Conservation (phyloP, 2,113 vertebrate species). For the Hyperopisus bebe region DNA sequence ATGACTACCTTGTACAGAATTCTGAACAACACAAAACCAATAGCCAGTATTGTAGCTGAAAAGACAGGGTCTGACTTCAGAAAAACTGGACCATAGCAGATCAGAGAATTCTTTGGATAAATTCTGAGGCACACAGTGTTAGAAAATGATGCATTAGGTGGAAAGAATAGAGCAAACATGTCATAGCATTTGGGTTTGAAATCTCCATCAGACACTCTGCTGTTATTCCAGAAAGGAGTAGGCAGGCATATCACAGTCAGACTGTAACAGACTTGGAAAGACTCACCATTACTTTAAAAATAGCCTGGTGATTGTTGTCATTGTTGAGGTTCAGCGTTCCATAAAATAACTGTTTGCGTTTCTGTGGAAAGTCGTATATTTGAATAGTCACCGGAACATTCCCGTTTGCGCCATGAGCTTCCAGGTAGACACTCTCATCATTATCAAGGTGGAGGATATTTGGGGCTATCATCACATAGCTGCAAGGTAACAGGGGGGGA, state of each 20-base stretch:
- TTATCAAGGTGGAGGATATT: not conserved
- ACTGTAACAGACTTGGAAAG: not conserved
- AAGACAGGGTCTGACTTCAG: not conserved
- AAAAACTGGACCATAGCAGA: not conserved
- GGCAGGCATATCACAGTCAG: not conserved
- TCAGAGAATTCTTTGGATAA: not conserved
- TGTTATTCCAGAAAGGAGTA: not conserved
- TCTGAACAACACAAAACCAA: not conserved
- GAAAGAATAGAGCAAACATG: not conserved
- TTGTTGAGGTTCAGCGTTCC: not conserved
- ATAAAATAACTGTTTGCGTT: not conserved
- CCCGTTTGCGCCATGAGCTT: not conserved
- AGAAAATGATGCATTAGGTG: not conserved
- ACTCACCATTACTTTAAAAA: conserved; percentile 7
- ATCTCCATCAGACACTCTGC: not conserved
- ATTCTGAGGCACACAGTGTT: not conserved
- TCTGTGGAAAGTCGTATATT: not conserved
- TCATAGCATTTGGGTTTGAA: not conserved
- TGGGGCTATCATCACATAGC: conserved; percentile 4
- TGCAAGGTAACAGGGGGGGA: not conserved
- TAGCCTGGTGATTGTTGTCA: not conserved
- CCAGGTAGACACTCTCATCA: not conserved
- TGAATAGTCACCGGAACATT: not conserved
- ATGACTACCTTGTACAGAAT: not conserved
- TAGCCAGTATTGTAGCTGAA: not conserved